Evolutionary conservation across 2,888 invertebrate species (phyloP).

Genomic region (Ernsta delagoae): DNA sequence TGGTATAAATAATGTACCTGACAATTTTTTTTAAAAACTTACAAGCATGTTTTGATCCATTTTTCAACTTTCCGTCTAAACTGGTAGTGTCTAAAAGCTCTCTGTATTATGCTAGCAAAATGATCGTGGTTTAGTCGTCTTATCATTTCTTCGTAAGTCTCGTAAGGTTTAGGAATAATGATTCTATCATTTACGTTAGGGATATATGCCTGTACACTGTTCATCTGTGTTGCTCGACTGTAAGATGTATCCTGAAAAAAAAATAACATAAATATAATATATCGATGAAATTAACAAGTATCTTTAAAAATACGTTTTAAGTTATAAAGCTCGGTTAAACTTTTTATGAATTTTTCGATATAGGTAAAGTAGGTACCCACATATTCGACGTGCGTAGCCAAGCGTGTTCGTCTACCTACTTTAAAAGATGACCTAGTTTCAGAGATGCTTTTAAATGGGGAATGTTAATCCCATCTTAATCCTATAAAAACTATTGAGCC

Average conservation of each 20-base stretch:
- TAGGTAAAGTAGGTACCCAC: too few species aligned
- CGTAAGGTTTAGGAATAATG: constrained; percentile 86
- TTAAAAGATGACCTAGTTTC: neutral
- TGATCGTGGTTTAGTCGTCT: constrained; percentile 82
- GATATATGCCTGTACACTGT: constrained; percentile 81
- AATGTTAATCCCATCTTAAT: neutral
- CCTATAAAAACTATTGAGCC: neutral
- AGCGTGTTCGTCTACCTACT: neutral
- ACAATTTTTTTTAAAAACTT: constrained; percentile 42
- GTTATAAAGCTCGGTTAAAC: too few species aligned
- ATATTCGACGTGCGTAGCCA: neutral
- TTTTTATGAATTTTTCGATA: too few species aligned
- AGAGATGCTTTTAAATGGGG: neutral
- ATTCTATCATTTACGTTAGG: constrained; percentile 87
- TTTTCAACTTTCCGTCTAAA: constrained; percentile 67
- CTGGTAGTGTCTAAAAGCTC: constrained; percentile 86
- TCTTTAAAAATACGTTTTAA: too few species aligned
- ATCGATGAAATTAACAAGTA: neutral
- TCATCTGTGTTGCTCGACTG: constrained; percentile 87
- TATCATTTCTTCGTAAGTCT: constrained; percentile 86
- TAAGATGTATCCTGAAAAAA: constrained; percentile 81
- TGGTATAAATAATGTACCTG: too few species aligned
- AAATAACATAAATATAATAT: neutral
- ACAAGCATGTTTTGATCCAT: constrained; percentile 76
- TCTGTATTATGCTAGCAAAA: constrained; percentile 87